Base-by-base conservation (phyloP, 2,888 invertebrate genomes). In the Arrhopalites spinosus region DNA sequence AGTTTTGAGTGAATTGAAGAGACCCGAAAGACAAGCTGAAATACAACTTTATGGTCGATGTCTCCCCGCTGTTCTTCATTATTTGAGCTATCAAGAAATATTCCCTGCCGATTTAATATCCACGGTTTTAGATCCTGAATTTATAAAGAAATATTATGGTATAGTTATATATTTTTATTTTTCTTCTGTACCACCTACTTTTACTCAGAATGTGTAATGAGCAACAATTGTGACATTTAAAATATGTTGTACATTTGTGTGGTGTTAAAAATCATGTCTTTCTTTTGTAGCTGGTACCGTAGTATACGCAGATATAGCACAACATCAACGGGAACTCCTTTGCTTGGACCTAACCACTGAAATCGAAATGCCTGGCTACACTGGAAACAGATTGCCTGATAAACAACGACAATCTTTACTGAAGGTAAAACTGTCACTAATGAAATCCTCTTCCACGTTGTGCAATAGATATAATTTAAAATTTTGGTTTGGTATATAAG, bases 41-140 rank as follows among this genome's bases (percentile, higher is more conserved):
- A 87, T 90, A 8, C 80, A 86, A 1, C 85, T 84, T 59, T 87
- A 90, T 86, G 89, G 90, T 0, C 88, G 88, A 82, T 88, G 89
- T 83, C 88, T 90, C 84, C 86, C 89, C 43, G 88, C 88, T 78
- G 89, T 90, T 81, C 83, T 92, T 47, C 87, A 90, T 82, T 92
- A 88, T 84, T 86, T 92, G 27, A 87, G 88, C 17, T 85, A 90
- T 20, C 85, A 87, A 68, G 87, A 87, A 64, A 85, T 89, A 73
- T 89, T 89, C 83, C 89, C 90, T 17, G 83, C 86, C 76, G 89
- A 90, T 84, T 85, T 92, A 78, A 88, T 91, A 78, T 85, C 87
- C 77, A 86, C 86, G 79, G 87, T 88, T 2, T 85, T 93, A 71
- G 86, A 88, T 83, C 84, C 85, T n/a, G 87, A 89, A 20, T 91